Conservation (phyloP, 2,113 vertebrate species). For the Platichthys flesus region DNA sequence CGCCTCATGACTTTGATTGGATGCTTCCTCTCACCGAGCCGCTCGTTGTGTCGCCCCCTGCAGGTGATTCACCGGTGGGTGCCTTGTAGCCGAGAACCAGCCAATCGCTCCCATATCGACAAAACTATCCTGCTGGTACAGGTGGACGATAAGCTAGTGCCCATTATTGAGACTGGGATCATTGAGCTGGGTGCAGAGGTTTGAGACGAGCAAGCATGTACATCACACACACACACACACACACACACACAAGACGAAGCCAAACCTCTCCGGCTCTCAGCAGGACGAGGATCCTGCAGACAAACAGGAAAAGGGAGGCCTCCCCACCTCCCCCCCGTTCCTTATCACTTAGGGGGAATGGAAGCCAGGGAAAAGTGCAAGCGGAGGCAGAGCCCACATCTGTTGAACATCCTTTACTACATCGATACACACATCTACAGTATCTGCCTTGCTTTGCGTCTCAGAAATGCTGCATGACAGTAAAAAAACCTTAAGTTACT, state of each 20-base stretch:
- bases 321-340: slow-evolving; percentile 59
- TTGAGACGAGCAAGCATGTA: slow-evolving; percentile 78
- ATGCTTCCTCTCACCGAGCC: not conserved
- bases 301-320: slow-evolving; percentile 72
- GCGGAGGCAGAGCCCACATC: slow-evolving; percentile 58
- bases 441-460: slow-evolving; percentile 77
- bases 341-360: slow-evolving; percentile 69
- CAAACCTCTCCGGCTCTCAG: slow-evolving; percentile 41
- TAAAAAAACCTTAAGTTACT: slow-evolving; percentile 77
- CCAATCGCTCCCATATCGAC: slow-evolving; percentile 96
- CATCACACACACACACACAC: slow-evolving; percentile 27
- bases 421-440: slow-evolving; percentile 46
- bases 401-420: slow-evolving; percentile 51
- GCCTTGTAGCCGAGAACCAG: slow-evolving; percentile 98
- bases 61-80: slow-evolving; percentile 99
- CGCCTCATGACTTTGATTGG: slow-evolving; percentile 7
- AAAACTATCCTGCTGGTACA: slow-evolving; percentile 99
- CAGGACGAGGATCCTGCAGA: slow-evolving; percentile 73
- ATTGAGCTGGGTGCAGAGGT: slow-evolving; percentile 98
- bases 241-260: slow-evolving; percentile 43
- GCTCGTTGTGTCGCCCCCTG: slow-evolving; percentile 29
- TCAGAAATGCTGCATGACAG: slow-evolving; percentile 91
- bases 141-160: slow-evolving; percentile 98
- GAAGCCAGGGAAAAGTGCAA: slow-evolving; percentile 79
- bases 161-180: slow-evolving; percentile 95